Conservation (phyloP, 2,888 invertebrate genomes). For the Micropterix aruncella region DNA sequence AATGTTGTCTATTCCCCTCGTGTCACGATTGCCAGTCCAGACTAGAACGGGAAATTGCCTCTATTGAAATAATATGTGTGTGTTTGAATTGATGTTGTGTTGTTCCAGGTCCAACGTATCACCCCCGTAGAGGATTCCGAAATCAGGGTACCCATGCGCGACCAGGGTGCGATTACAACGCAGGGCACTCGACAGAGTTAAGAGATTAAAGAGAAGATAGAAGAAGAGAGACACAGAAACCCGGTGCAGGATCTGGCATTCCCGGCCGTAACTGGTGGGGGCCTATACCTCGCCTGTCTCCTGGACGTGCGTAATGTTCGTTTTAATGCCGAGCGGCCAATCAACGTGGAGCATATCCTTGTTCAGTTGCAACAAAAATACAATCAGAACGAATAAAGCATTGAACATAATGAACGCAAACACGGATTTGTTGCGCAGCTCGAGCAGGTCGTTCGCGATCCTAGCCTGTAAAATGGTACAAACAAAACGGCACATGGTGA, state of each 20-base stretch:
- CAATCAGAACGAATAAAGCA: conserved; percentile 96
- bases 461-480: conserved; percentile 60
- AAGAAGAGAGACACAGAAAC: conserved; percentile 4
- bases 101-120: too few species aligned
- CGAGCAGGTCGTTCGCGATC: conserved; percentile 81
- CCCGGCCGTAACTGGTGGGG: too few species aligned
- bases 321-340: conserved; percentile 93
- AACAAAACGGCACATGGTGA: too few species aligned
- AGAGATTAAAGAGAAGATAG: background rate
- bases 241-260: conserved; percentile 1
- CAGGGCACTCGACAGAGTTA: background rate
- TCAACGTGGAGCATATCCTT: conserved; percentile 95
- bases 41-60: too few species aligned
- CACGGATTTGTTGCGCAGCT: conserved; percentile 92
- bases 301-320: conserved; percentile 88
- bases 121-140: background rate
- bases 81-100: too few species aligned
- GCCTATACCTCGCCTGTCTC: conserved; percentile 78
- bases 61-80: too few species aligned
- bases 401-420: conserved; percentile 99
- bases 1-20: too few species aligned
- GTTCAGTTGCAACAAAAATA: conserved; percentile 97
- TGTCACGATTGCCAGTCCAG: too few species aligned
- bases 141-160: background rate
- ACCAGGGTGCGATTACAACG: background rate